These are phyloP conservation scores for Atlantisia rogersi DNA, from an alignment of 2,113 vertebrate species.

Conservation along the genomic window DNA sequence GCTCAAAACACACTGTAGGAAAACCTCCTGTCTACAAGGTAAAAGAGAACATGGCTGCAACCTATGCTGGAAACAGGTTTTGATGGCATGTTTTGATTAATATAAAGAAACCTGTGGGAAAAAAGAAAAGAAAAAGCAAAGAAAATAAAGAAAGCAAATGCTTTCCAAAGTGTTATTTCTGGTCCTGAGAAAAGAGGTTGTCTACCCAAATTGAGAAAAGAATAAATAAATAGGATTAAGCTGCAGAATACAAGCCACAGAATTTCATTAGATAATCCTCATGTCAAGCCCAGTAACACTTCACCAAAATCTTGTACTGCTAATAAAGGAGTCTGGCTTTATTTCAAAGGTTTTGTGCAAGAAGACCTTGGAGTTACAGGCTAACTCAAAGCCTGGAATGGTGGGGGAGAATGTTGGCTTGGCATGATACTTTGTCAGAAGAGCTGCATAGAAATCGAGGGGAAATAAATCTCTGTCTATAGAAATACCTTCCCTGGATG, in stretches of 20 bases:
- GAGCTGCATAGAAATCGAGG: neutral
- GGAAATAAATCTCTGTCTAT: neutral
- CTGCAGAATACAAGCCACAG: neutral
- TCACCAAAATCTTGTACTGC: neutral
- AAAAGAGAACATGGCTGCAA: neutral
- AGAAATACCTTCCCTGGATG: neutral
- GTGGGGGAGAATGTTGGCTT: neutral
- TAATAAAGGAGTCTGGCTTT: neutral
- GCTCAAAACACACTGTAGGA: neutral
- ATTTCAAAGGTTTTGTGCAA: neutral
- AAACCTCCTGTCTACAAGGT: neutral
- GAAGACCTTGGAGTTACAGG: neutral
- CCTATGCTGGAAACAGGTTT: neutral
- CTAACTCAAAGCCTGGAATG: neutral
- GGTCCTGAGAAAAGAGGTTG: neutral
- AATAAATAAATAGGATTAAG: neutral
- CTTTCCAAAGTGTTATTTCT: neutral
- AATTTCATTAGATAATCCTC: neutral
- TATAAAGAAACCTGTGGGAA: neutral
- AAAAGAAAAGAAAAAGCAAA: too few species aligned
- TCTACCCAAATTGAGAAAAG: neutral
- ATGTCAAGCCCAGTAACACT: neutral
- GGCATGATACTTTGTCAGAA: neutral
- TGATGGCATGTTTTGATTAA: neutral
- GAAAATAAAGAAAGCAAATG: neutral